Base-by-base conservation (phyloP, 2,113 vertebrate genomes). In the Chrysochloris asiatica region DNA sequence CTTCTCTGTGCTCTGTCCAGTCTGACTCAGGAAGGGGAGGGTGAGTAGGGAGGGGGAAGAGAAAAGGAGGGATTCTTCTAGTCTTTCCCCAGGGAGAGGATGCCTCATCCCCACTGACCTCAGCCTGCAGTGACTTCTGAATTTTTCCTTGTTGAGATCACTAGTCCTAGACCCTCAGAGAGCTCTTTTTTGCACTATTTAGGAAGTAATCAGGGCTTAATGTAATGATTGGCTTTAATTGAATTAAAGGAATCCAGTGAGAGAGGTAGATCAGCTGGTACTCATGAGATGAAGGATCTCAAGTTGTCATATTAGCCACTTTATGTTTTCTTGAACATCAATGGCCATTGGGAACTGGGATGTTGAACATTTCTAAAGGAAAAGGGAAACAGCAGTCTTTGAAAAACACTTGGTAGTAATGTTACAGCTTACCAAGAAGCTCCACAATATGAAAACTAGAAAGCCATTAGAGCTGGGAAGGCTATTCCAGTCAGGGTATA, bases 381-480 rank as follows among this genome's bases (percentile, higher is more conserved):
- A 85, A 96, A 95, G 80, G 82, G 91, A 96, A 96, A 93, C 93
- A 94, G 81, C 85, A 90, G 54, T 33, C 52, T 90, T 97, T 92
- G 92, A 81, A 90, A 93, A 97, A 83, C 71, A 79, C 73, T 94
- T 94, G 91, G 88, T 63, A 78, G 90, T 95, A 96, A 94, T 92
- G 75, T 95, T 94, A 96, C 54, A 87, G 86, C n/a, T 43, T 95
- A 96, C 91, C 41, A 28, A 56, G 0, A 92, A 94, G 91, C 86
- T 83, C 28, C 56, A 83, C 73, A 84, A 88, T 90, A 82, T 19
- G 88, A 96, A 95, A 83, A 96, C 89, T 92, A 94, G 93, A 95
- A 95, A 90, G 92, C 87, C 95, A 96, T 95, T 71, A 91, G 54
- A 91, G 93, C 81, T 96, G 92, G 94, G 94, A 95, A 95, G 96